phyloP scores from a whole-genome alignment of 1,140 invertebrate species.

The Megalonaias nervosa region DNA sequence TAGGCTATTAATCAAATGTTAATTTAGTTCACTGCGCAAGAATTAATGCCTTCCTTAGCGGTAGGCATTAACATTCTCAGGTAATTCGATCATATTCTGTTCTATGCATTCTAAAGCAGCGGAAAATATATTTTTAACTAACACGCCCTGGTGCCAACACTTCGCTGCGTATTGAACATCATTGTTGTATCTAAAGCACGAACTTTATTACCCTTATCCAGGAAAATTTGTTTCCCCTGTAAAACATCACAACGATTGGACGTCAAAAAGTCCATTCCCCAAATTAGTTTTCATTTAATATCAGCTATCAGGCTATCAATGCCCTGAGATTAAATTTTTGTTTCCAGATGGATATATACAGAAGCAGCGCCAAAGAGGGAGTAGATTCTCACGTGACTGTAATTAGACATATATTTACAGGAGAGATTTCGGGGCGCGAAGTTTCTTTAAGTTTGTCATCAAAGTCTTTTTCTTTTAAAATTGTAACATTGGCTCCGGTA shows the following conservation, averaged over 20 bases:
- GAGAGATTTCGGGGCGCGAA: too few relatives aligned
- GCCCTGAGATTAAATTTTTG: constrained; percentile 7
- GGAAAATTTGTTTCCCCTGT: constrained; percentile 3
- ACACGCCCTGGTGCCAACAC: neutral
- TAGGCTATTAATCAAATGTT: neutral
- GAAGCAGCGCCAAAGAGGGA: neutral
- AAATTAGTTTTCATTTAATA: constrained; percentile 6
- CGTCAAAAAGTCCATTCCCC: constrained; percentile 7
- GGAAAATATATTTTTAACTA: neutral
- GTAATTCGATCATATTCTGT: neutral
- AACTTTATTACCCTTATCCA: constrained; percentile 1
- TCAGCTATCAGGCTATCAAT: neutral
- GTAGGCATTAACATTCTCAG: neutral
- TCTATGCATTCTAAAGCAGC: neutral
- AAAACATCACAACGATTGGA: constrained; percentile 9
- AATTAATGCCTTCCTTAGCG: neutral
- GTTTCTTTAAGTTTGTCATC: too few relatives aligned
- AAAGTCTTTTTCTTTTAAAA: too few relatives aligned
- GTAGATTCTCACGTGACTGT: constrained; percentile 6
- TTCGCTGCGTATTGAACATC: neutral
- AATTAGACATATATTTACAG: too few relatives aligned
- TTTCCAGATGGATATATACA: neutral
- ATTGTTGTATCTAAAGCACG: constrained; percentile 12
- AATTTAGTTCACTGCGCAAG: neutral
- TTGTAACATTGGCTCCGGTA: too few relatives aligned